phyloP scores from a whole-genome alignment of 2,888 invertebrate species.

The Nasonovia ribisnigri region DNA sequence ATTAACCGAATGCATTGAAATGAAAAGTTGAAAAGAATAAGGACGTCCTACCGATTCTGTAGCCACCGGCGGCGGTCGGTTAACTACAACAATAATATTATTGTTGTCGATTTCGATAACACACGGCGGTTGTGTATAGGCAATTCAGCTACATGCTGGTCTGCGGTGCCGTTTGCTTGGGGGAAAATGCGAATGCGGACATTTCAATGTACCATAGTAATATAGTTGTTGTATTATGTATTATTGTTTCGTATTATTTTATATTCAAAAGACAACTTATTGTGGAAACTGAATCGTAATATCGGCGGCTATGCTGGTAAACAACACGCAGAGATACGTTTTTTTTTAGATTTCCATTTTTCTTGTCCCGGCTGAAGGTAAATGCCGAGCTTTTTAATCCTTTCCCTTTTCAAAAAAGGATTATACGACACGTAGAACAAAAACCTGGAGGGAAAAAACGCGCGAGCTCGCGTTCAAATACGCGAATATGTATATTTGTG shows the following conservation, averaged over 20 bases:
- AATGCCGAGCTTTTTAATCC: conserved; percentile 58
- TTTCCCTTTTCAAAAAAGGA: conserved; percentile 62
- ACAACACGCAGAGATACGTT: not conserved
- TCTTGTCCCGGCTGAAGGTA: conserved; percentile 46
- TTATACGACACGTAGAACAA: conserved; percentile 49
- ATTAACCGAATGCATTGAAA: conserved; percentile 35
- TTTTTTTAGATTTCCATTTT: conserved; percentile 60
- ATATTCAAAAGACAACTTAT: conserved; percentile 16
- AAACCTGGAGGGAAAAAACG: conserved; percentile 55
- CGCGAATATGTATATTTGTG: conserved; percentile 19
- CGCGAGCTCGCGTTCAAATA: conserved; percentile 15
- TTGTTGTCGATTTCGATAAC: conserved; percentile 27
- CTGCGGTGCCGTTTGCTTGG: not conserved
- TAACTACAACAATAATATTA: not conserved
- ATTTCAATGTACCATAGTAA: not conserved
- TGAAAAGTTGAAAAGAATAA: conserved; percentile 9
- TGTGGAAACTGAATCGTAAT: conserved; percentile 6
- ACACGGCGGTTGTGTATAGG: conserved; percentile 15
- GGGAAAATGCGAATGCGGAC: not conserved
- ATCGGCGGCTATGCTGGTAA: not conserved
- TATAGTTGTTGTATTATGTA: not conserved
- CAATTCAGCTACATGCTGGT: conserved; percentile 26
- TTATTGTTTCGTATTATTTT: conserved; percentile 23
- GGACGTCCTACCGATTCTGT: not conserved
- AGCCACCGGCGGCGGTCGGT: not conserved